A percentile compares a stretch with the other conserved stretches of the same genome.
phyloP scores from a whole-genome alignment of 2,113 vertebrate genomes.

The Thamnaconus septentrionalis region DNA sequence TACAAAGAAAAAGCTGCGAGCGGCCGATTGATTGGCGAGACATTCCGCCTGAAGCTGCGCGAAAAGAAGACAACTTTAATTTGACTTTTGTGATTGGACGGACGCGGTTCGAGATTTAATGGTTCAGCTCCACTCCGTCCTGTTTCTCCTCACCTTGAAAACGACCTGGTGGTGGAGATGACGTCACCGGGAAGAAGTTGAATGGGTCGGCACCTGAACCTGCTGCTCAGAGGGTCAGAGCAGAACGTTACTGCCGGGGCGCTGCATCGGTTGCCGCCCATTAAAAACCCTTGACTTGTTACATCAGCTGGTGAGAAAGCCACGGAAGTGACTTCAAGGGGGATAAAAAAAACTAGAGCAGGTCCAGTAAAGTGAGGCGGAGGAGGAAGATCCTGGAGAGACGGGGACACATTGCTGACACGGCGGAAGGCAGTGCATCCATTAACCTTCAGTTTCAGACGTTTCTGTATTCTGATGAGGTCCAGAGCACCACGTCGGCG shows the following conservation, averaged over 20 bases:
- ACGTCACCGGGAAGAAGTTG: too few species aligned
- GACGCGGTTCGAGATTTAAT: too few species aligned
- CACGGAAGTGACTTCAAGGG: conserved; percentile 30
- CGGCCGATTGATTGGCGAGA: conserved; percentile 6
- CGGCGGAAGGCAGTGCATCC: too few species aligned
- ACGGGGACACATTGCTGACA: too few species aligned
- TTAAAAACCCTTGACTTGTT: conserved; percentile 61
- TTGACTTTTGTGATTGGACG: conserved; percentile 10
- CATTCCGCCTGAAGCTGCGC: conserved; percentile 1
- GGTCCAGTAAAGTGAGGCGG: conserved; percentile 8
- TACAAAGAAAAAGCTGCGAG: background rate
- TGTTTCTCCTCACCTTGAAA: too few species aligned
- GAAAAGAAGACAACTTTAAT: too few species aligned
- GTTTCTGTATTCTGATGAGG: too few species aligned
- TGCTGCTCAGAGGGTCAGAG: conserved; percentile 27
- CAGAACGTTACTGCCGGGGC: conserved; percentile 26
- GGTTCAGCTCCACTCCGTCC: too few species aligned
- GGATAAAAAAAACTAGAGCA: background rate
- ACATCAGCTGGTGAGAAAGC: conserved; percentile 58
- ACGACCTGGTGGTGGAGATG: too few species aligned
- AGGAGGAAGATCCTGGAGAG: conserved; percentile 1
- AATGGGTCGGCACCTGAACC: too few species aligned
- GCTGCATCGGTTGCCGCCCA: conserved; percentile 31
- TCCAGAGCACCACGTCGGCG: too few species aligned
- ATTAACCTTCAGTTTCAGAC: too few species aligned